phyloP scores from a whole-genome alignment of 2,797 vertebrate species.

The Steatocranus sp. region DNA sequence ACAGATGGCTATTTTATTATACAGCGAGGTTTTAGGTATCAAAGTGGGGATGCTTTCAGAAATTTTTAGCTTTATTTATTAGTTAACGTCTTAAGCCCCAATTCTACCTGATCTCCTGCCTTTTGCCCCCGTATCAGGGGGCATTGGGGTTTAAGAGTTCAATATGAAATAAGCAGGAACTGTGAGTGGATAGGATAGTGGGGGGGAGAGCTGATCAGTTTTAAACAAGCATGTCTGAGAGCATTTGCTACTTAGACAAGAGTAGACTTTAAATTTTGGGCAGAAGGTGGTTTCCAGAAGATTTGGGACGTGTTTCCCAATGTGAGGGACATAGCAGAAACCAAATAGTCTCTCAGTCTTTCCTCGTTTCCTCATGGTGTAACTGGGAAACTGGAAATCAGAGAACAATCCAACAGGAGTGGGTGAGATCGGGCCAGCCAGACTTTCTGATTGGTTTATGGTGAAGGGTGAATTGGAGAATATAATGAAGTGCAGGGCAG shows the following conservation, averaged over 20 bases:
- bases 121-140: too few species aligned
- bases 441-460: background rate
- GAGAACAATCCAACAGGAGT: background rate
- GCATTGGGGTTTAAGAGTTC: too few species aligned
- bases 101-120: too few species aligned
- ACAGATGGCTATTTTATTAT: background rate
- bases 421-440: background rate
- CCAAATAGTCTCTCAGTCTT: background rate
- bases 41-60: background rate
- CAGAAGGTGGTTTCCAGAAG: background rate
- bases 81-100: too few species aligned
- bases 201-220: background rate
- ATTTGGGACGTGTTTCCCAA: rapidly evolving
- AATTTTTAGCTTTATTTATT: background rate
- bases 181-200: rapidly evolving
- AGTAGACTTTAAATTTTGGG: background rate
- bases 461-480: background rate
- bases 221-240: background rate
- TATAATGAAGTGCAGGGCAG: background rate
- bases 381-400: background rate
- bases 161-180: background rate
- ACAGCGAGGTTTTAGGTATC: rapidly evolving
- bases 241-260: background rate
- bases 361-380: background rate
- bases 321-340: background rate